Base-by-base conservation (phyloP, 2,888 invertebrate species). In the Lissonota sp. region DNA sequence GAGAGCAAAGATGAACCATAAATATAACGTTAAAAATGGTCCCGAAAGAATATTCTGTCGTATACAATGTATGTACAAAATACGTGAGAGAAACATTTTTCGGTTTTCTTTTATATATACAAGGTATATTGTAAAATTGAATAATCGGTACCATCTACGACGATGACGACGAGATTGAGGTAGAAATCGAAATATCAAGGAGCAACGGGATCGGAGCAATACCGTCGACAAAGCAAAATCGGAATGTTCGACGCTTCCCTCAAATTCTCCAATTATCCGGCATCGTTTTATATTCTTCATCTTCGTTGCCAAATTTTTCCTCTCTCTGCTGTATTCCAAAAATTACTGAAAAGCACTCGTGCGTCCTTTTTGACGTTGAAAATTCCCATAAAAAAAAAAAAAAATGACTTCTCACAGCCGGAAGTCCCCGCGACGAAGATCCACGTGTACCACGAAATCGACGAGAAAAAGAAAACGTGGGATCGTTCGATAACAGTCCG, bases 391-490 rank as follows among this genome's bases (percentile, higher is more conserved):
- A 66, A 57, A 57, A 16, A 5, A 62, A 37, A 55, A 76, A 44
- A 64, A 64, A 16, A 46, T 62, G 44, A 66, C 46, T 40, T 57
- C 66, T 86, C 84, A 84, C 79, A 86, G 80, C 78, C 84, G 80
- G 53, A 85, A 77, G 57, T 58, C 63, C 16, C 60, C 16, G 44
- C 5, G 44, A 7, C 53, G 84, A 79, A 73, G 78, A 76, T 79
- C 74, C 67, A 10, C 12, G 42, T 8, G 3, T 37, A 37, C 0
- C 12, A 26, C 26, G 26, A 26, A 26, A 26, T 26, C 26, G 26
- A 26, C 26, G 26, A 26, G 3, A 26, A 26, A 26, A 26, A 26
- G 1, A 26, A 26, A 26, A 26, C 26, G 26, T 3, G 26, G 26
- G 26, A 26, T 26, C 26, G 26, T 26, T 26, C 26, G 26, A 26